These are phyloP conservation scores for Alligator mississippiensis DNA, from an alignment of 2,113 vertebrate species.

Conservation along the genomic window DNA sequence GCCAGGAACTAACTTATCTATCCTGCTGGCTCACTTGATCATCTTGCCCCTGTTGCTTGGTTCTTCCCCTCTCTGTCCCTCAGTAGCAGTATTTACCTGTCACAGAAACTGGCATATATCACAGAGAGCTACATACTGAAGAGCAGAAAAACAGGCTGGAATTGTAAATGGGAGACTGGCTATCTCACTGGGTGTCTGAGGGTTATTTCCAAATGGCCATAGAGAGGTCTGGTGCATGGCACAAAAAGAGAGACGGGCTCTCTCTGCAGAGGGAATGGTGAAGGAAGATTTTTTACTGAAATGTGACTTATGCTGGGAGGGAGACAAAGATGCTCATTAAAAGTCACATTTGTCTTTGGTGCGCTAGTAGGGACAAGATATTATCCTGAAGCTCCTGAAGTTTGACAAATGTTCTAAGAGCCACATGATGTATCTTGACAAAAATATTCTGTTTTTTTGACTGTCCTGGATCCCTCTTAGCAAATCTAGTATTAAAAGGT, in stretches of 20 bases:
- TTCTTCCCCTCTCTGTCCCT: neutral
- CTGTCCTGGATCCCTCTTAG: neutral
- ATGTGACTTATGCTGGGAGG: neutral
- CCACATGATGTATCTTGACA: neutral
- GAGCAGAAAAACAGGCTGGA: neutral
- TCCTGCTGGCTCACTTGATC: neutral
- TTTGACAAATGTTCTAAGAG: neutral
- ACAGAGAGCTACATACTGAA: neutral
- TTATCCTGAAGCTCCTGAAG: slow-evolving; percentile 10
- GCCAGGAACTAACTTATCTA: neutral
- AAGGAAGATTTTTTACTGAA: neutral
- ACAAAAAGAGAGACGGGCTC: neutral
- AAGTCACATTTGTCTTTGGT: neutral
- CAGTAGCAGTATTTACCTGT: neutral
- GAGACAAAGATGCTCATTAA: neutral
- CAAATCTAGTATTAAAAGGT: slow-evolving; percentile 14
- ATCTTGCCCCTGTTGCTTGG: neutral
- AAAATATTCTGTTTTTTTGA: neutral
- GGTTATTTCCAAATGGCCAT: neutral
- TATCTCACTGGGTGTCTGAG: neutral
- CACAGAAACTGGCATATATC: neutral
- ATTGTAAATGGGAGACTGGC: neutral
- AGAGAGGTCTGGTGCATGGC: no score
- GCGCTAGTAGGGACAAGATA: slow-evolving; percentile 8
- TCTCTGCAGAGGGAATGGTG: neutral